Base-by-base conservation (phyloP, 1,140 invertebrate species). In the Pseudomyrmex gracilis region DNA sequence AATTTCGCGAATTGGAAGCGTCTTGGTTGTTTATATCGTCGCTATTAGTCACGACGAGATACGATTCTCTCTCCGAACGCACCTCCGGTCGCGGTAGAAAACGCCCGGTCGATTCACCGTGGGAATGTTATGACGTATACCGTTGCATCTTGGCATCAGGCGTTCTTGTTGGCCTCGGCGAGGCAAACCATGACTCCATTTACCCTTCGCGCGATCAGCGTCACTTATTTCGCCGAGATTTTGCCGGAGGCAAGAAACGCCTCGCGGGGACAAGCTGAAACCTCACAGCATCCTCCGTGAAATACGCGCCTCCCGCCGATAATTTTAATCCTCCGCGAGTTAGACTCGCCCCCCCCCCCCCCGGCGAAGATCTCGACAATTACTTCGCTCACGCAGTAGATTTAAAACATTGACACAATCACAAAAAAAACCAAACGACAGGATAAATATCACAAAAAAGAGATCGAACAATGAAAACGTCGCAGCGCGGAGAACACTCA, bases 41-140 rank as follows among this genome's bases (percentile, higher is more conserved):
- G 17, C 57, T 70, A 74, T 82, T 57, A 57, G 78, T 53, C 70
- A 51, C 78, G 66, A 60, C 68, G 47, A 74, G 70, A 53, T 49
- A 24, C 24, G 78, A 74, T 55, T 82, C 34, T 34, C 34, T 34
- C 34, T 55, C 20, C 34, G 43, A 53, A 80, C 76, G 76, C 76
- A 80, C 8, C 76, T 47, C 34, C 43, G 43, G 12, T 58, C 34
- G 34, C 34, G 20, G n/a, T 45, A 73, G 57, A 61, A 7, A 73
- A 53, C 78, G 17, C 57, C 78, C 49, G 68, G 71, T 22, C 73
- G 60, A 77, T 70, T 80, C 84, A 90, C 80, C 90, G 90, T 91
- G 90, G 85, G 90, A 91, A 91, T 88, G 85, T 89, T 87, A 89
- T 90, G 84, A 90, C 82, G 85, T 86, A 73, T 86, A 88, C 86